Conservation (phyloP, 2,797 vertebrate species). For the Sylvia borin region DNA sequence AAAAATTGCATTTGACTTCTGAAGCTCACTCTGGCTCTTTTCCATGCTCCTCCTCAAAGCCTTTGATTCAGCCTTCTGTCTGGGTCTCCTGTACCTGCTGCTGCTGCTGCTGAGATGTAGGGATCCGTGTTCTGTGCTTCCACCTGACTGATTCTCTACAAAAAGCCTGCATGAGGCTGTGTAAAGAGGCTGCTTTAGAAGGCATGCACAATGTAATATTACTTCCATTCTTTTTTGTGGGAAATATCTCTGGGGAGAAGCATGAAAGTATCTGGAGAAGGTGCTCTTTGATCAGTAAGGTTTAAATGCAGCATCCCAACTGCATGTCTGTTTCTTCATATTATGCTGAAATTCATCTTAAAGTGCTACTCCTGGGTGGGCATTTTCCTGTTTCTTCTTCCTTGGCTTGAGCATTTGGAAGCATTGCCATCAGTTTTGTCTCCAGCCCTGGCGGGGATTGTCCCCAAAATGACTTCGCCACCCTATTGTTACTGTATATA, state of each 20-base stretch:
- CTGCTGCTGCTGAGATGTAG: not conserved
- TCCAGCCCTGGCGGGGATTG: not conserved
- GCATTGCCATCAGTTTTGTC: not conserved
- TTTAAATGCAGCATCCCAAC: slow-evolving; percentile 43
- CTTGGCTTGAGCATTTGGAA: not conserved
- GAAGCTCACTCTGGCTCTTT: not conserved
- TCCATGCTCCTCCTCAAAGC: not conserved
- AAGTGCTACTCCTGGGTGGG: not conserved
- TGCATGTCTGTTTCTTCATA: not conserved
- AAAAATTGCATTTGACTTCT: slow-evolving; percentile 30
- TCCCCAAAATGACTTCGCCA: not conserved
- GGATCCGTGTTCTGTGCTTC: slow-evolving; percentile 1
- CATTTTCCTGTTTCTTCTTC: not conserved
- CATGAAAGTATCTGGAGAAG: slow-evolving; percentile 17
- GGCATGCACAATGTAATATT: not conserved
- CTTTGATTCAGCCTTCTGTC: not conserved
- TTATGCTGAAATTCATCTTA: slow-evolving; percentile 1
- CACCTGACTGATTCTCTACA: not conserved
- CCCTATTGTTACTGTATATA: not conserved
- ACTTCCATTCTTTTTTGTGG: slow-evolving; percentile 40
- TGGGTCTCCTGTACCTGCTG: slow-evolving; percentile 9
- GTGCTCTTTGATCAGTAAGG: slow-evolving; percentile 44
- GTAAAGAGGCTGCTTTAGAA: slow-evolving; percentile 29
- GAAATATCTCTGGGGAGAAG: slow-evolving; percentile 38
- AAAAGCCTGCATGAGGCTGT: not conserved